phyloP scores from a whole-genome alignment of 2,113 vertebrate genomes.

The Aleadryas rufinucha region DNA sequence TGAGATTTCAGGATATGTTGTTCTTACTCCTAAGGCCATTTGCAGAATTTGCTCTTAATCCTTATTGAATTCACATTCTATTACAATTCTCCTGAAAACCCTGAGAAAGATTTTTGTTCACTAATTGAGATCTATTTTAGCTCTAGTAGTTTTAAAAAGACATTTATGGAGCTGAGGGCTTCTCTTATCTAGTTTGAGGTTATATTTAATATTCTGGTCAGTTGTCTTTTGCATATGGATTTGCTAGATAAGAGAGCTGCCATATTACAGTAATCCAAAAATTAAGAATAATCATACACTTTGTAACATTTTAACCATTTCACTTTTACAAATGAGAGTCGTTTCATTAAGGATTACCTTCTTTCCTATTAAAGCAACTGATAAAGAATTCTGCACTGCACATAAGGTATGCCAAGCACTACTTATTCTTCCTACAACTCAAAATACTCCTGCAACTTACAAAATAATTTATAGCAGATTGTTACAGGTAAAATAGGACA shows the following conservation, averaged over 20 bases:
- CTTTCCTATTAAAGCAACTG: background rate
- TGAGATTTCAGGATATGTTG: background rate
- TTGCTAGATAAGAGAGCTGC: conserved; percentile 5
- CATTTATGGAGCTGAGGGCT: background rate
- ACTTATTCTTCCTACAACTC: background rate
- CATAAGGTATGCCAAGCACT: background rate
- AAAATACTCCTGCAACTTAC: background rate
- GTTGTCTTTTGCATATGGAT: background rate
- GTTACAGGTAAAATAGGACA: background rate
- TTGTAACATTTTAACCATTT: conserved; percentile 25
- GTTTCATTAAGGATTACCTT: conserved; percentile 28
- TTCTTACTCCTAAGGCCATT: background rate
- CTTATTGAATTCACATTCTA: background rate
- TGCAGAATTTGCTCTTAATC: conserved; percentile 5
- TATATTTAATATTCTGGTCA: conserved; percentile 11
- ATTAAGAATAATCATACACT: conserved; percentile 13
- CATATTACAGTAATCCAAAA: conserved; percentile 18
- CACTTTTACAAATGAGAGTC: background rate
- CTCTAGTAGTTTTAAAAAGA: background rate
- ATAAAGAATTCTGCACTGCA: background rate
- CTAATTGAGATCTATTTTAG: conserved; percentile 51
- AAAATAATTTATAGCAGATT: background rate
- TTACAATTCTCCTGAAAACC: background rate
- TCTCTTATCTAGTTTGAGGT: background rate
- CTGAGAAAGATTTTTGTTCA: background rate